These are phyloP conservation scores for Tipula lateralis DNA, from an alignment of 2,888 invertebrate genomes.

Conservation along the genomic window DNA sequence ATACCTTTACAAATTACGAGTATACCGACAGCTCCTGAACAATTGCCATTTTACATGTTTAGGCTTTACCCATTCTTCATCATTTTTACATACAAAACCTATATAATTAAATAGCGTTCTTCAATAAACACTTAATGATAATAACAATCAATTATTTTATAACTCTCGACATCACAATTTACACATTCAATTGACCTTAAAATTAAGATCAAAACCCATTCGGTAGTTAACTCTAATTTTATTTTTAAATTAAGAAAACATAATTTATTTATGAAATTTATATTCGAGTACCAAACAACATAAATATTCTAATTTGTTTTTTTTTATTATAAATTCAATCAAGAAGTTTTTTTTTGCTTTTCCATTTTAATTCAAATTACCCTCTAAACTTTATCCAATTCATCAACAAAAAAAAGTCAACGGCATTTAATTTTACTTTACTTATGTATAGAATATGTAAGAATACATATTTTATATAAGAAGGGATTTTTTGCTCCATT, in stretches of 20 bases:
- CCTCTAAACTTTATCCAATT: conserved; percentile 24
- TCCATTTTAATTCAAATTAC: neutral
- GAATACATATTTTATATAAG: neutral
- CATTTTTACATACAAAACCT: too few species aligned
- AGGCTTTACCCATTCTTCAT: too few species aligned
- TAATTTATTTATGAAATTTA: conserved; percentile 9
- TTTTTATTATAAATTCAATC: neutral
- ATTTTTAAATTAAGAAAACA: neutral
- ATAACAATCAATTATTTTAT: neutral
- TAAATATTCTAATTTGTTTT: neutral
- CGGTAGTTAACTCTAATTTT: neutral
- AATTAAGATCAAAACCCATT: neutral
- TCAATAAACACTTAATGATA: neutral
- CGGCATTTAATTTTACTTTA: conserved; percentile 11
- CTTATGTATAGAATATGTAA: neutral
- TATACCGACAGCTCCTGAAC: too few species aligned
- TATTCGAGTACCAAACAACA: neutral
- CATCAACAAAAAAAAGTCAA: neutral
- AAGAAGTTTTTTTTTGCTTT: neutral
- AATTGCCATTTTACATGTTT: too few species aligned
- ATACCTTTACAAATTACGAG: too few species aligned
- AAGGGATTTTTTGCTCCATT: neutral
- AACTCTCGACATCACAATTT: neutral
- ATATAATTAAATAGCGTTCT: too few species aligned
- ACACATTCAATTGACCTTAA: neutral